Evolutionary conservation across 2,888 invertebrate genomes (phyloP).

Genomic region (Timema podura): DNA sequence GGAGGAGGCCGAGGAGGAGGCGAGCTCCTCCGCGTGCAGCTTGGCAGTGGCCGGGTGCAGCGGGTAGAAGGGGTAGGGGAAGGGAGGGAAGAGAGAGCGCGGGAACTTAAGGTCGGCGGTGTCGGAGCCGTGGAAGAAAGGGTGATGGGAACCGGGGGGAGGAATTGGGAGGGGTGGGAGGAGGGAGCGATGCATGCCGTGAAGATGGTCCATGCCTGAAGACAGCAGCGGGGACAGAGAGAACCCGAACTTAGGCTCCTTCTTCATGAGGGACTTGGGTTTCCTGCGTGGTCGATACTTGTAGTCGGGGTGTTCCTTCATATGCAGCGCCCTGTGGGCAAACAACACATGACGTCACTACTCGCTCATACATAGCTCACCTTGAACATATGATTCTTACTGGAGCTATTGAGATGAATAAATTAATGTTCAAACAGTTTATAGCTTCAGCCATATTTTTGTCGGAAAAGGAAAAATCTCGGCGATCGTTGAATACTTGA

Average conservation of each 20-base stretch:
- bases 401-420: no score
- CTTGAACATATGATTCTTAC: no score
- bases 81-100: slow-evolving; percentile 63
- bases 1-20: slow-evolving; percentile 26
- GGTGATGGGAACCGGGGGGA: slow-evolving; percentile 49
- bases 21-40: slow-evolving; percentile 34
- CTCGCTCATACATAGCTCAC: neutral
- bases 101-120: slow-evolving; percentile 61
- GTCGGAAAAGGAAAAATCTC: no score
- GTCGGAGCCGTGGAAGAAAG: slow-evolving; percentile 46
- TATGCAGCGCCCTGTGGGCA: slow-evolving; percentile 75
- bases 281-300: slow-evolving; percentile 85
- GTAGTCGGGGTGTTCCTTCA: slow-evolving; percentile 92
- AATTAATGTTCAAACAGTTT: no score
- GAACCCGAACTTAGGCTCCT: slow-evolving; percentile 70
- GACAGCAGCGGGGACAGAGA: slow-evolving; percentile 53
- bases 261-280: slow-evolving; percentile 79
- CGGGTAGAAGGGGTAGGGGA: slow-evolving; percentile 68
- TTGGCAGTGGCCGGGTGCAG: slow-evolving; percentile 41
- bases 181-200: slow-evolving; percentile 49
- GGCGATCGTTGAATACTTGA: no score
- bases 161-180: slow-evolving; percentile 47
- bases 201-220: slow-evolving; percentile 38
- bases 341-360: slow-evolving; percentile 27
- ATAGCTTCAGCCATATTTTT: no score